phyloP scores from a whole-genome alignment of 2,113 vertebrate species.

The Numida meleagris region DNA sequence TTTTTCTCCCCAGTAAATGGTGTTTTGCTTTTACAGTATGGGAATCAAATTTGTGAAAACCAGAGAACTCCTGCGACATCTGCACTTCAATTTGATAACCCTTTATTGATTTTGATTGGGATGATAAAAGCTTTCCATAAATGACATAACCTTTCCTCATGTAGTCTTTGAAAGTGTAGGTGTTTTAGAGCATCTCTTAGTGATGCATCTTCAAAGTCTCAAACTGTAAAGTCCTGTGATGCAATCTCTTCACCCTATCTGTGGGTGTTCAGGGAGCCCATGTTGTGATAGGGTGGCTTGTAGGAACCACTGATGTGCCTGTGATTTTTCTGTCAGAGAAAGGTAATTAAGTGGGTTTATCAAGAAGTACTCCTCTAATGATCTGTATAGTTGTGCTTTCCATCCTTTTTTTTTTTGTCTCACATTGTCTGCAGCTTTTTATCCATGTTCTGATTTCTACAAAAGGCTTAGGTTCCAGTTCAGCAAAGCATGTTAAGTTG shows the following conservation, averaged over 20 bases:
- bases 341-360: not conserved
- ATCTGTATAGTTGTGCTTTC: not conserved
- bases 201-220: not conserved
- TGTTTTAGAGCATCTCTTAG: not conserved
- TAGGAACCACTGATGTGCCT: not conserved
- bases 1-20: not conserved
- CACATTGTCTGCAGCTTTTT: not conserved
- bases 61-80: not conserved
- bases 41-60: not conserved
- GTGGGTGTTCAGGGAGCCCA: not conserved
- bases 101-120: not conserved
- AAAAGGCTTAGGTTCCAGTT: not conserved
- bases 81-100: not conserved
- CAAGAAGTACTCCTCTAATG: not conserved
- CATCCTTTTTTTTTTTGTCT: not conserved
- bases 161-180: not conserved
- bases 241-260: accelerated
- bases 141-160: not conserved
- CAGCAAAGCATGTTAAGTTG: not conserved
- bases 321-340: not conserved
- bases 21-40: not conserved
- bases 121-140: not conserved
- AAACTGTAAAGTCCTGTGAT: not conserved
- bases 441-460: not conserved
- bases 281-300: not conserved